Evolutionary conservation across 2,797 vertebrate species (phyloP).

Genomic region (Phoeniculus purpureus): DNA sequence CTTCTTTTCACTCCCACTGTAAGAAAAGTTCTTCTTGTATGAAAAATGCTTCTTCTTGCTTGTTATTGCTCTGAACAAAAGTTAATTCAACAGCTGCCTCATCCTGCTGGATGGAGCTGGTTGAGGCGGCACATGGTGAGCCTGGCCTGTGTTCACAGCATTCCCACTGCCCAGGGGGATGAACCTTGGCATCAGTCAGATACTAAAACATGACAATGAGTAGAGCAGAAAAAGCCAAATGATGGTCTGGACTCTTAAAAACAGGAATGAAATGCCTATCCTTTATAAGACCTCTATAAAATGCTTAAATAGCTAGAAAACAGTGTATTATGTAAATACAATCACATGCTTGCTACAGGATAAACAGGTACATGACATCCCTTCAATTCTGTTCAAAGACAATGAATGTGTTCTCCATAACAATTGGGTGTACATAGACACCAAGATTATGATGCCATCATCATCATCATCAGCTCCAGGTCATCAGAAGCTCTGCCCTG

Average conservation of each 20-base stretch:
- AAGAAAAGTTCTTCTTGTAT: not conserved
- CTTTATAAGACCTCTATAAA: not conserved
- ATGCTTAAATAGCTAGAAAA: not conserved
- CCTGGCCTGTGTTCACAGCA: rapidly evolving
- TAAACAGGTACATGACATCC: not conserved
- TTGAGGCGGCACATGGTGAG: not conserved
- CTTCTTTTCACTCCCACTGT: too few relatives aligned
- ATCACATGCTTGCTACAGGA: not conserved
- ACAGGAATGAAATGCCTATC: not conserved
- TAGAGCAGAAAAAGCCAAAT: not conserved
- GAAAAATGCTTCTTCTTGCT: not conserved
- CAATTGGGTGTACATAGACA: not conserved
- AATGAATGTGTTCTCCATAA: not conserved
- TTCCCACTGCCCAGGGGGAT: rapidly evolving
- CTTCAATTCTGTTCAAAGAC: not conserved
- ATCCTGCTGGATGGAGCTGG: not conserved
- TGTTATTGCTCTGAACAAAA: not conserved
- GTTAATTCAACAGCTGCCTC: not conserved
- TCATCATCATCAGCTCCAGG: not conserved
- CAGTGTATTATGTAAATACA: not conserved
- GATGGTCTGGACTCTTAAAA: not conserved
- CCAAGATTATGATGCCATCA: not conserved
- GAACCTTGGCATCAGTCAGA: not conserved
- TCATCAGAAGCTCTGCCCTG: not conserved
- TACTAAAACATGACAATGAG: not conserved